Evolutionary conservation across 2,888 invertebrate species (phyloP).

Genomic region (Lasioglossum leucozonium): DNA sequence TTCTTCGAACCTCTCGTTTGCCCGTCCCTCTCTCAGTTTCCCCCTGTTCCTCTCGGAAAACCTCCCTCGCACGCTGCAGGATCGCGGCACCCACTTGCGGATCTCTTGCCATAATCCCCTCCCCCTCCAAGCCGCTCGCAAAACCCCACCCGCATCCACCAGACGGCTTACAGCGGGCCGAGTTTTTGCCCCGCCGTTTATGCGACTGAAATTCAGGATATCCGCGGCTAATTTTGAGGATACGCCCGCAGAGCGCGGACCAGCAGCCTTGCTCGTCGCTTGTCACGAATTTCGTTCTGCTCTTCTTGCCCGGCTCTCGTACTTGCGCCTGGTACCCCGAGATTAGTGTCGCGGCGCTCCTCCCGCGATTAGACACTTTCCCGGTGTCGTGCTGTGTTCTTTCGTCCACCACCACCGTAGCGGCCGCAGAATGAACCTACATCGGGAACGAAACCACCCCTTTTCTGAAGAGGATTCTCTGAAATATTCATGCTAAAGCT

Average conservation of each 20-base stretch:
- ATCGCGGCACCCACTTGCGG: constrained; percentile 57
- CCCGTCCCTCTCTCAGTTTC: background rate
- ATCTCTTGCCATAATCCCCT: constrained; percentile 54
- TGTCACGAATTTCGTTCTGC: constrained; percentile 42
- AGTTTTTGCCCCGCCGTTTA: constrained; percentile 62
- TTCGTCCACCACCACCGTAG: background rate
- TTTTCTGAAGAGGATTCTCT: background rate
- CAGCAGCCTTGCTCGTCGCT: background rate
- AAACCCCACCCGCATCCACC: constrained; percentile 15
- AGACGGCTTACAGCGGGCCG: constrained; percentile 41
- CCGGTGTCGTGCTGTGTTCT: background rate
- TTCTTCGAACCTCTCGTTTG: constrained; percentile 14
- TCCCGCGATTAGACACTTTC: background rate
- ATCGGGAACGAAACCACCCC: background rate
- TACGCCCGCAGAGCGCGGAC: constrained; percentile 24
- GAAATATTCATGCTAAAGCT: background rate
- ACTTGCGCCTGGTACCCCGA: constrained; percentile 14
- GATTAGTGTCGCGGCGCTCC: constrained; percentile 20
- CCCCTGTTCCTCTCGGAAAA: constrained; percentile 47
- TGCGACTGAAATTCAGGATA: constrained; percentile 67
- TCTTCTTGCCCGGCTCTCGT: constrained; percentile 30
- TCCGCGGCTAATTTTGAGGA: constrained; percentile 65
- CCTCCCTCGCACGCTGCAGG: constrained; percentile 23
- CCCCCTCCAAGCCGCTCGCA: background rate
- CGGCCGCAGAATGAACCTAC: background rate